Evolutionary conservation across 92 coral and sea anemone genomes (phyloP), one percentile per base, ranked within the genome.

Genomic region (Palythoa caribaeorum): DNA sequence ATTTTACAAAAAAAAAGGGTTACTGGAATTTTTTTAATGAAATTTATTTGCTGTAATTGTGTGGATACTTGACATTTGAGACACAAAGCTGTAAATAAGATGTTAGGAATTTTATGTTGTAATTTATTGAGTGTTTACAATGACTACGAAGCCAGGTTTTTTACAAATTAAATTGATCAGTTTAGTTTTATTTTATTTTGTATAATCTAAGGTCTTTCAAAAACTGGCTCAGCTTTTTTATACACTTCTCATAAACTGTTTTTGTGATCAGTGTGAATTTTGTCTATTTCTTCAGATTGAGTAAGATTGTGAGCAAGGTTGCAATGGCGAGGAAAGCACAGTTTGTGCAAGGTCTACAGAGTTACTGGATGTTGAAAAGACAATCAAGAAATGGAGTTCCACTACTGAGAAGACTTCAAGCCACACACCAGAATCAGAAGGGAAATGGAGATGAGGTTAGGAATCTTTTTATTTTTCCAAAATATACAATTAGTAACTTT

Each of bases 301-400:
- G 99, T 51, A 97, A 95, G 93, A 97, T 97, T 88, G 99, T 97
- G 8, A 96, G 99, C 76, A 93, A 93, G 75, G 99, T 97, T 54
- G 99, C 99, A 40, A 93, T 97, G 92, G 97, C 96, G 54, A 92
- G 96, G 50, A 97, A 97, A 83, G 96, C 99, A 47, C 99, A 94
- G 84, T 97, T 97, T 89, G 95, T 97, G 50, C 99, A 97, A 47
- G 85, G 91, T 48, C 94, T 97, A 55, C 99, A 95, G 85, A 92
- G 98, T 60, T 97, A 97, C 89, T 97, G 99, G 99, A 97, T 97
- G 99, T 80, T 97, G 19, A 97, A 97, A 76, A 93, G 99, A 14
- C 99, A 97, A 72, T 97, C 99, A 19, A 94, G 99, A 70, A 97
- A 97, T 94, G 99, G 99, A 62, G 99, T 97, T 47, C 99, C 99